Evolutionary conservation across 2,113 vertebrate genomes (phyloP).

Genomic region (Prunella himalayana): DNA sequence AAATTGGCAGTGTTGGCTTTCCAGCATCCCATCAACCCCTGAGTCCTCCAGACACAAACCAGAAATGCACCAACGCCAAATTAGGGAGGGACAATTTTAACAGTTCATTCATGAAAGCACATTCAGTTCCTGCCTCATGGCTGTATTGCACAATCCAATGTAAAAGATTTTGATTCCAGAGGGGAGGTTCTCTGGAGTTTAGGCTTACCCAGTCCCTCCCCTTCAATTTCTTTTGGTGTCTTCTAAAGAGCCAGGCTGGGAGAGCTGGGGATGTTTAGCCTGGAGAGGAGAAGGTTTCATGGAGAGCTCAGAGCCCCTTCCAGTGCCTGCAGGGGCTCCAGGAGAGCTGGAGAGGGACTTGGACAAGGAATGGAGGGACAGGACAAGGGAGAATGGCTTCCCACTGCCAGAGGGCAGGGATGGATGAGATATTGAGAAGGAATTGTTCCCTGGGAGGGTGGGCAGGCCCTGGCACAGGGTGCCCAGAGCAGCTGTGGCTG

Average conservation of each 20-base stretch:
- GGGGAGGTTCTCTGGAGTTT: not conserved
- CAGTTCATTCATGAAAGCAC: not conserved
- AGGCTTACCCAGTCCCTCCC: not conserved
- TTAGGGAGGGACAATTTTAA: not conserved
- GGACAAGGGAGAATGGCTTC: not conserved
- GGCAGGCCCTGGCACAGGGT: not conserved
- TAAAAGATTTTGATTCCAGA: not conserved
- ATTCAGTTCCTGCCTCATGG: not conserved
- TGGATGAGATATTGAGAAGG: not conserved
- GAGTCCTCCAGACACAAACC: not conserved
- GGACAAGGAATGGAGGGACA: not conserved
- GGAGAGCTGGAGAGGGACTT: not conserved
- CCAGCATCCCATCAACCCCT: not conserved
- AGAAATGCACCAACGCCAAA: not conserved
- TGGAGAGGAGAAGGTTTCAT: not conserved
- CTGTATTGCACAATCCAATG: not conserved
- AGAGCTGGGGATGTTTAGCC: not conserved
- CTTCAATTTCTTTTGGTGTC: not conserved
- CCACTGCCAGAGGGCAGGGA: not conserved
- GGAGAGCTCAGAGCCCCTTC: not conserved
- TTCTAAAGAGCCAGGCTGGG: not conserved
- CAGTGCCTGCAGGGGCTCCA: not conserved
- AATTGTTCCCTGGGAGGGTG: not conserved
- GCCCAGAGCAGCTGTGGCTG: not conserved
- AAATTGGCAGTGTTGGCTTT: not conserved